Conservation (phyloP, 2,888 invertebrate genomes). For the Agrochola litura region DNA sequence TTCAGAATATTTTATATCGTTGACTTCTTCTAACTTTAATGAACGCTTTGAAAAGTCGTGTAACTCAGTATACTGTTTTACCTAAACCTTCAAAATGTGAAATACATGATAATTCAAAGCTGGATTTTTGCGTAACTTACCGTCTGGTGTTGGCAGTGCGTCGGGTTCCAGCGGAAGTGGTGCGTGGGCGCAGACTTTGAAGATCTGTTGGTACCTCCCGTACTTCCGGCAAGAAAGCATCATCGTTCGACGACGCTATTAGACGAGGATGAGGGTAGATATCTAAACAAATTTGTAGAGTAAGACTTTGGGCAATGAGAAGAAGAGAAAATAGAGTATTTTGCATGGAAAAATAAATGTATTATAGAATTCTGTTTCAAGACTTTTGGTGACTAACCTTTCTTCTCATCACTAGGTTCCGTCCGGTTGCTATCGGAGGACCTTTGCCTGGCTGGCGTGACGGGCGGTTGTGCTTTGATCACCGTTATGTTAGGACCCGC, state of each 20-base stretch:
- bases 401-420: constrained; percentile 87
- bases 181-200: constrained; percentile 82
- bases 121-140: constrained; percentile 69
- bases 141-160: constrained; percentile 87
- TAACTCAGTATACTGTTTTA: constrained; percentile 16
- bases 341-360: not conserved
- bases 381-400: constrained; percentile 73
- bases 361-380: not conserved
- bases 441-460: constrained; percentile 86
- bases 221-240: constrained; percentile 86
- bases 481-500: constrained; percentile 86
- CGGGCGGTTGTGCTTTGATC: constrained; percentile 78
- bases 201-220: constrained; percentile 80
- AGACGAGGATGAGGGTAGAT: constrained; percentile 48
- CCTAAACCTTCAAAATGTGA: constrained; percentile 21
- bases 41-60: constrained; percentile 26
- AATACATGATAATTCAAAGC: constrained; percentile 9
- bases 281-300: constrained; percentile 36
- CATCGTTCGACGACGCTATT: constrained; percentile 84
- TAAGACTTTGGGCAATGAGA: not conserved
- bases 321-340: not conserved
- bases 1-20: constrained; percentile 37
- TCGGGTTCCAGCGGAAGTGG: constrained; percentile 86
- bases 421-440: constrained; percentile 91
- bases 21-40: constrained; percentile 35